A percentile compares a stretch with the other conserved stretches of the same genome.
phyloP scores from a whole-genome alignment of 2,888 invertebrate genomes.

The Protodeltote pygarga region DNA sequence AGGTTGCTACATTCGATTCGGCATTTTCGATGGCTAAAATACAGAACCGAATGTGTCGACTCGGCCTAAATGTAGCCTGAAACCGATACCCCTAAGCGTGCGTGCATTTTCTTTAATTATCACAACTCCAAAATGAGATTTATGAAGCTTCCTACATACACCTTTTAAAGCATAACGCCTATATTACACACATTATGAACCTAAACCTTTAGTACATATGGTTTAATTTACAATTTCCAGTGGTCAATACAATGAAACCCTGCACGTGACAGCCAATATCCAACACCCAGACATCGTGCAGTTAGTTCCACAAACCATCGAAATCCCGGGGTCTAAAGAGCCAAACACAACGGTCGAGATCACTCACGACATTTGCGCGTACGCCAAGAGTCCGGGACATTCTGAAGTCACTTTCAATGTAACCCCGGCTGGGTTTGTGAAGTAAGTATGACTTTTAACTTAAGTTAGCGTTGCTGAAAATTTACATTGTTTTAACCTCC shows the following conservation, averaged over 20 bases:
- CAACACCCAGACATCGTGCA: slow-evolving; percentile 89
- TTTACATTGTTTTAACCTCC: no score
- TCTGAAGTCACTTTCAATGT: slow-evolving; percentile 88
- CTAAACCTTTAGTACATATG: not conserved
- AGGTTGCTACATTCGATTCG: no score
- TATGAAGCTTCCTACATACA: no score
- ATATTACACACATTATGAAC: not conserved
- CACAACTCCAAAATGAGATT: no score
- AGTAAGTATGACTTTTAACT: slow-evolving; percentile 76
- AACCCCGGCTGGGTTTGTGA: slow-evolving; percentile 79
- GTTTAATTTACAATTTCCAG: slow-evolving; percentile 60
- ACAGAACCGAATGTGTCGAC: no score
- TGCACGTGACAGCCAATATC: slow-evolving; percentile 84
- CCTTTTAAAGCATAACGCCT: no score
- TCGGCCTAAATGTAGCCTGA: no score
- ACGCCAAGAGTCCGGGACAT: slow-evolving; percentile 89
- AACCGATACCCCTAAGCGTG: no score
- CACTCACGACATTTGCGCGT: slow-evolving; percentile 83
- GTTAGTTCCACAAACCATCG: slow-evolving; percentile 81
- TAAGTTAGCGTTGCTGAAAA: no score
- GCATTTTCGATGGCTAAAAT: no score
- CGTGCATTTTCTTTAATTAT: no score
- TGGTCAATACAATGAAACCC: slow-evolving; percentile 74
- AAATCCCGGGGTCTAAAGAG: slow-evolving; percentile 67
- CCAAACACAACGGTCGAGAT: slow-evolving; percentile 69